Base-by-base conservation (phyloP, 2,113 vertebrate genomes). In the Cariama cristata region DNA sequence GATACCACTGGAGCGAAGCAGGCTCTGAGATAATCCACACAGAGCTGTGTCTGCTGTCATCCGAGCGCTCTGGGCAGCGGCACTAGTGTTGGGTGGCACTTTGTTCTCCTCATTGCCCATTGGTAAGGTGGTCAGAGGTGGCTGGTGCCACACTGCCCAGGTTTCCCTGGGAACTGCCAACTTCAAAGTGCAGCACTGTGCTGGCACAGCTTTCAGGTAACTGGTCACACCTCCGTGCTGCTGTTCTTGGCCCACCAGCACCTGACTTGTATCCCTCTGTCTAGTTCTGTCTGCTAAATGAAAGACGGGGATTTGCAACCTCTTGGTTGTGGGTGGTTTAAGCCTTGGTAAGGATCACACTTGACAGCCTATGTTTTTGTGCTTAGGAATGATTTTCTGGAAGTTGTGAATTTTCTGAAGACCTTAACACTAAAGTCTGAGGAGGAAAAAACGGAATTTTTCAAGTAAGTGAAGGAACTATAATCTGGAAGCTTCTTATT, bases 381-480 rank as follows among this genome's bases (percentile, higher is more conserved):
- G 49, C 95, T 93, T 87, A 99, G 99, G 98, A 99, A 99, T 97
- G 99, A 99, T 97, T 99, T 99, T 90, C 97, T 99, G 86, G 99
- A 99, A 97, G 98, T 99, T 95, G 99, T 99, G 87, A 99, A 99
- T 97, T 99, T 99, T 98, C 97, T 99, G 96, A 99, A 99, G 98
- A 99, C 99, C 86, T 98, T 99, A 96, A 99, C 99, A 8, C 75
- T 99, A 12, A 99, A 99, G 96, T 99, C 98, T 2, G 99, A 99
- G 97, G 99, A 99, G 73, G 99, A 99, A 81, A 99, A 99, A 98
- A 99, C 99, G 23, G 99, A 99, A 94, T 99, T 99, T 96, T 99
- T 99, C 97, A 99, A 99, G 99, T 99, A 98, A 99, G 99, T 98
- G 88, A 91, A 91, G 56, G 45, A 90, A 72, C 26, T 85, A 16